Conservation (phyloP, 2,113 vertebrate genomes). For the Chaetorhynchus papuensis region DNA sequence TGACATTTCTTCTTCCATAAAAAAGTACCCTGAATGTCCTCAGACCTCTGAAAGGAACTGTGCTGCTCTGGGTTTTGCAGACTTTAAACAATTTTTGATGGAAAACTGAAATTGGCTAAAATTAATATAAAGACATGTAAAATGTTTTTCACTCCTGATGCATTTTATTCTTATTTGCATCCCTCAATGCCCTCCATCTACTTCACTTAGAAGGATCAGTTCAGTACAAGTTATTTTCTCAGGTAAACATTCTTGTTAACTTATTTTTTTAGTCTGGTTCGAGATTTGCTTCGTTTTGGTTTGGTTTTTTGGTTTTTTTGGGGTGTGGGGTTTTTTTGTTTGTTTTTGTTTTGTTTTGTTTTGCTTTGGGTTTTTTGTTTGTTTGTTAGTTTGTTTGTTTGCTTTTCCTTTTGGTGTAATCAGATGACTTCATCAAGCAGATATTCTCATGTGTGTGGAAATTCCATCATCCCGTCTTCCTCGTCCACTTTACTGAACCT, state of each 20-base stretch:
- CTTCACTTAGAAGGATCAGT: background rate
- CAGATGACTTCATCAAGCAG: background rate
- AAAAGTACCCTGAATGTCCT: background rate
- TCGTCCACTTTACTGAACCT: background rate
- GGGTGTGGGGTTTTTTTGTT: too few relatives aligned
- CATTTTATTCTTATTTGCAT: background rate
- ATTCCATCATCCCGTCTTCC: background rate
- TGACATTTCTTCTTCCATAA: background rate
- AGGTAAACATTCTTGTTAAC: background rate
- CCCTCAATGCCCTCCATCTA: background rate
- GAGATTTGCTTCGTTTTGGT: rapidly evolving
- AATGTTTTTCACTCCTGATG: background rate
- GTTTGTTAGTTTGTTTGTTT: too few relatives aligned
- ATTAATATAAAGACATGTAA: background rate
- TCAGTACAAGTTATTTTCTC: background rate
- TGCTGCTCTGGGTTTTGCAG: background rate
- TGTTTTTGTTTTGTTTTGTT: too few relatives aligned
- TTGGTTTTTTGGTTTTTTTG: too few relatives aligned
- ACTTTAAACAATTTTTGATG: background rate
- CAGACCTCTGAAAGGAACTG: background rate
- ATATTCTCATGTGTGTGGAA: background rate
- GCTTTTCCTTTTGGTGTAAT: background rate
- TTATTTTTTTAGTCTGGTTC: background rate
- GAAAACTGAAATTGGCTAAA: background rate
- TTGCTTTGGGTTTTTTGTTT: too few relatives aligned